phyloP scores from a whole-genome alignment of 2,888 invertebrate genomes.

The Bimastos eiseni region DNA sequence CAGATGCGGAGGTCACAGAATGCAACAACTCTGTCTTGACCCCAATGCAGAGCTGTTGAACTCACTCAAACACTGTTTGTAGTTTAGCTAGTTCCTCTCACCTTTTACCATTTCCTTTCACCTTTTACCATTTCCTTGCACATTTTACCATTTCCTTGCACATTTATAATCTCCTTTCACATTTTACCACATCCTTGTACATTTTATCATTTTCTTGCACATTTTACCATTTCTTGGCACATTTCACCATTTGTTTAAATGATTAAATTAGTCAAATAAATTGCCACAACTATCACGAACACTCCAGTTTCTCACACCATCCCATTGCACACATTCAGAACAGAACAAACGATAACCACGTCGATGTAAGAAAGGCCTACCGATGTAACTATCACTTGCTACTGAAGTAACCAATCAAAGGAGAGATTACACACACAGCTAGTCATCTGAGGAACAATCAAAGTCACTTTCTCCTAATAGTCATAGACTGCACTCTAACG shows the following conservation, averaged over 20 bases:
- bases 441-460: background rate
- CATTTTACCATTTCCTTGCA: background rate
- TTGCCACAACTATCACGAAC: background rate
- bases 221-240: background rate
- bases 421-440: background rate
- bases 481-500: background rate
- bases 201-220: background rate
- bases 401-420: background rate
- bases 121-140: background rate
- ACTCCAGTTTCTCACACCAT: background rate
- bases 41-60: background rate
- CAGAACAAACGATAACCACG: background rate
- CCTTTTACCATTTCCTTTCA: too few relatives aligned
- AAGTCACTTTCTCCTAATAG: background rate
- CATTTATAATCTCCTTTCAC: too few relatives aligned
- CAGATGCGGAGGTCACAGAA: background rate
- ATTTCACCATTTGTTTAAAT: background rate
- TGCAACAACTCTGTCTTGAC: background rate
- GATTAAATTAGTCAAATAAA: background rate
- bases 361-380: background rate
- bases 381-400: background rate
- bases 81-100: too few relatives aligned
- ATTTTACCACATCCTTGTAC: too few relatives aligned
- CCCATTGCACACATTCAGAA: background rate
- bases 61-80: background rate